phyloP scores from a whole-genome alignment of 2,888 invertebrate species.

The Tiphia femorata region DNA sequence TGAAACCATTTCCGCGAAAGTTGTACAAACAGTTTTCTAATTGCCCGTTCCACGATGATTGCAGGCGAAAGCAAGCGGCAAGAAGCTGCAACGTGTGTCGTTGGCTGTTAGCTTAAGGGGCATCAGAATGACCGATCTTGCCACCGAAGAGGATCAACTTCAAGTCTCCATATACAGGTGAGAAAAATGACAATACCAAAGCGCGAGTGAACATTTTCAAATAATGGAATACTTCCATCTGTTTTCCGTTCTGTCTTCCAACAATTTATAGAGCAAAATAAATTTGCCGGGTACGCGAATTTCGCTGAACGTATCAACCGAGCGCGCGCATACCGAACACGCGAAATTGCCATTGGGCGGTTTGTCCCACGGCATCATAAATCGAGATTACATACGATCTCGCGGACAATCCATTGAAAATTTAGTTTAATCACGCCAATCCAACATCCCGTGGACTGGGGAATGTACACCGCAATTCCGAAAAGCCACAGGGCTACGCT shows the following conservation, averaged over 20 bases:
- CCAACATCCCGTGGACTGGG: too few relatives aligned
- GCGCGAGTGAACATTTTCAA: too few relatives aligned
- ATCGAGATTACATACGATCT: slow-evolving; percentile 13
- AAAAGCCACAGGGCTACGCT: too few relatives aligned
- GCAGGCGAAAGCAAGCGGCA: slow-evolving; percentile 73
- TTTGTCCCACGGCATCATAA: neutral
- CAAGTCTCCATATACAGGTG: slow-evolving; percentile 90
- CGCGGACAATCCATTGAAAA: slow-evolving; percentile 16
- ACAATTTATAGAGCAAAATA: too few relatives aligned
- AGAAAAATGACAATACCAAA: neutral
- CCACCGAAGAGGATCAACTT: slow-evolving; percentile 79
- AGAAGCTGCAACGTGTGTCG: slow-evolving; percentile 76
- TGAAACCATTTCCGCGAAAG: too few relatives aligned
- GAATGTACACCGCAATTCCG: too few relatives aligned
- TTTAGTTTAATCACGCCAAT: slow-evolving; percentile 15
- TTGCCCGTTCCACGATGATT: too few relatives aligned
- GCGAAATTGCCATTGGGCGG: slow-evolving; percentile 5
- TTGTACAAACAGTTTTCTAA: too few relatives aligned
- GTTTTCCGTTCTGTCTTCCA: too few relatives aligned
- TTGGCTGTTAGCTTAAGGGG: slow-evolving; percentile 83
- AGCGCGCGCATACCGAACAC: neutral
- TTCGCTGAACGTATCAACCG: neutral
- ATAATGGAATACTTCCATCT: too few relatives aligned
- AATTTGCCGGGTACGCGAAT: neutral
- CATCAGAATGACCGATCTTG: slow-evolving; percentile 80